Conservation (phyloP, 2,888 invertebrate genomes). For the Eugnorisma glareosa region DNA sequence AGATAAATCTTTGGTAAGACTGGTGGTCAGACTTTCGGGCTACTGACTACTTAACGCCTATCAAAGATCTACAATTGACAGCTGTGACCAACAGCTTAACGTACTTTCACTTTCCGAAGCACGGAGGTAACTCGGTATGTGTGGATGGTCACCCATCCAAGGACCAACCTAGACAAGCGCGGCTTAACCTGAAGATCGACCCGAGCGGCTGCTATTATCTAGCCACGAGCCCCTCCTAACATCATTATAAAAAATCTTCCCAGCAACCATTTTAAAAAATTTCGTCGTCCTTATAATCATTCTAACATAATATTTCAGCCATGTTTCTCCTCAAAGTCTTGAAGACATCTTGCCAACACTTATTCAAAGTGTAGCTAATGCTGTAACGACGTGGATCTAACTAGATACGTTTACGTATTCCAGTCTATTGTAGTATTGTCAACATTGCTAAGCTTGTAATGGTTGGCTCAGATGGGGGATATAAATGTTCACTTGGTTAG, state of each 20-base stretch:
- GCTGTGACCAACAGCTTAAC: too few relatives aligned
- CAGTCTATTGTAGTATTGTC: slow-evolving; percentile 60
- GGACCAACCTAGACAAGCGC: not conserved
- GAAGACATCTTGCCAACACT: slow-evolving; percentile 33
- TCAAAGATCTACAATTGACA: too few relatives aligned
- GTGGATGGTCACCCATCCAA: not conserved
- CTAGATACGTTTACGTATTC: slow-evolving; percentile 47
- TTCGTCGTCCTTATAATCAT: not conserved
- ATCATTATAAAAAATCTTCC: too few relatives aligned
- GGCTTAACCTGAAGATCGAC: not conserved
- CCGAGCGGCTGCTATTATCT: too few relatives aligned
- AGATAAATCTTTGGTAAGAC: too few relatives aligned
- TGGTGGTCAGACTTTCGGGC: too few relatives aligned
- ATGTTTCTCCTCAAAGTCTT: slow-evolving; percentile 6
- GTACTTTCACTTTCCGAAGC: too few relatives aligned
- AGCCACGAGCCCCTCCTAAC: too few relatives aligned
- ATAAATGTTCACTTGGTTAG: not conserved
- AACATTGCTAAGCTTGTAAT: slow-evolving; percentile 57
- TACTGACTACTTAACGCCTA: not conserved
- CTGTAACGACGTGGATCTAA: slow-evolving; percentile 45
- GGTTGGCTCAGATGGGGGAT: slow-evolving; percentile 31
- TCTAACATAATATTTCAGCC: not conserved
- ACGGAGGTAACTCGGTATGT: not conserved
- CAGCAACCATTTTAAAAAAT: not conserved
- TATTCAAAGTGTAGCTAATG: slow-evolving; percentile 44